These are phyloP conservation scores for Erebia aethiops DNA, from an alignment of 2,888 invertebrate genomes.

Conservation along the genomic window DNA sequence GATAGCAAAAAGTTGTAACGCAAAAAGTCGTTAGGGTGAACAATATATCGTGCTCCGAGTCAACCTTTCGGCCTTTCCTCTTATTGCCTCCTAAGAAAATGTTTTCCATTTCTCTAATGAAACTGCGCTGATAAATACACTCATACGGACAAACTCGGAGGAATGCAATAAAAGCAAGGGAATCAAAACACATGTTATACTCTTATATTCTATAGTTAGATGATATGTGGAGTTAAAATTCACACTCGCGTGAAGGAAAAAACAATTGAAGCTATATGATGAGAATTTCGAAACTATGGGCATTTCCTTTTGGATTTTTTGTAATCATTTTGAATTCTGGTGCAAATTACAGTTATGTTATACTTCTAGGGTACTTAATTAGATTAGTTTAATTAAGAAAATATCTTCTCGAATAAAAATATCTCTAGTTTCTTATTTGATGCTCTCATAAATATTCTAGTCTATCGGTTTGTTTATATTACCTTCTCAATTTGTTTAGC, in stretches of 20 bases:
- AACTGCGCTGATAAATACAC: conserved; percentile 7
- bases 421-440: too few species aligned
- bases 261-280: background rate
- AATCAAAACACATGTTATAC: background rate
- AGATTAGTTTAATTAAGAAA: too few species aligned
- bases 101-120: conserved; percentile 6
- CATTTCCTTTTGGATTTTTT: background rate
- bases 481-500: too few species aligned
- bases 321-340: background rate
- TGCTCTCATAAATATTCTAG: too few species aligned
- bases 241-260: background rate
- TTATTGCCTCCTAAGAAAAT: conserved; percentile 13
- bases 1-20: background rate
- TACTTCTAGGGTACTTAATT: too few species aligned
- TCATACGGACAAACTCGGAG: background rate
- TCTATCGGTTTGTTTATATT: too few species aligned
- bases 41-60: background rate
- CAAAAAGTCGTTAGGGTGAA: background rate
- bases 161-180: background rate
- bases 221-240: background rate
- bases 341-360: background rate
- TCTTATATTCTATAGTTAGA: background rate
- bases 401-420: too few species aligned
- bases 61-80: background rate
- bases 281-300: background rate